Evolutionary conservation across 1,140 invertebrate genomes (phyloP).

Genomic region (Oryctes rhinoceros): DNA sequence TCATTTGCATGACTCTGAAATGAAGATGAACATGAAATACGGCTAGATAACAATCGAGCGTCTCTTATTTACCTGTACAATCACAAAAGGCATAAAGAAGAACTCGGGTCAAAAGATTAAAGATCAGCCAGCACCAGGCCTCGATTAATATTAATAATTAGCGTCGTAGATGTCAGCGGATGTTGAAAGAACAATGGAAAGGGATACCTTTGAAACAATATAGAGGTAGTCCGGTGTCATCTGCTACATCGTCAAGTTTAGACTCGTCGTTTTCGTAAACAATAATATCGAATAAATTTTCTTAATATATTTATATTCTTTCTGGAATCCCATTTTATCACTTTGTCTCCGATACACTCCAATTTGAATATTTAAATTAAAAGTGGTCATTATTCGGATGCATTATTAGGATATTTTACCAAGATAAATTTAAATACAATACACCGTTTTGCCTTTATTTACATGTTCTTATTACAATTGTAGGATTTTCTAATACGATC

Average conservation of each 20-base stretch:
- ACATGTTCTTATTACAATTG: background rate
- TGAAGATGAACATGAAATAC: conserved; percentile 16
- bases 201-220: conserved; percentile 25
- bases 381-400: background rate
- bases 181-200: conserved; percentile 35
- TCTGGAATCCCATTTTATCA: conserved; percentile 23
- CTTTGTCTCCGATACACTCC: background rate
- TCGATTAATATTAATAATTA: conserved; percentile 38
- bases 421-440: conserved; percentile 24
- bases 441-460: background rate
- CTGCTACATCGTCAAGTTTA: background rate
- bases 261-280: conserved; percentile 5
- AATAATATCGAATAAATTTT: conserved; percentile 32
- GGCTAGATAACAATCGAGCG: conserved; percentile 23
- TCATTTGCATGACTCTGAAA: conserved; percentile 19
- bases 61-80: background rate
- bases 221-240: conserved; percentile 11
- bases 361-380: conserved; percentile 27
- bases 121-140: conserved; percentile 22
- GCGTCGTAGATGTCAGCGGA: conserved; percentile 34
- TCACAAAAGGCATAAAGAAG: conserved; percentile 8
- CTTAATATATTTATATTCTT: conserved; percentile 26
- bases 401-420: conserved; percentile 1
- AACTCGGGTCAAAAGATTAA: conserved; percentile 30
- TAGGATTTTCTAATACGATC: background rate